A percentile compares a stretch with the other conserved stretches of the same genome.
These are phyloP conservation scores for Bradypodion pumilum DNA, from an alignment of 2,797 vertebrate species.

Conservation along the genomic window DNA sequence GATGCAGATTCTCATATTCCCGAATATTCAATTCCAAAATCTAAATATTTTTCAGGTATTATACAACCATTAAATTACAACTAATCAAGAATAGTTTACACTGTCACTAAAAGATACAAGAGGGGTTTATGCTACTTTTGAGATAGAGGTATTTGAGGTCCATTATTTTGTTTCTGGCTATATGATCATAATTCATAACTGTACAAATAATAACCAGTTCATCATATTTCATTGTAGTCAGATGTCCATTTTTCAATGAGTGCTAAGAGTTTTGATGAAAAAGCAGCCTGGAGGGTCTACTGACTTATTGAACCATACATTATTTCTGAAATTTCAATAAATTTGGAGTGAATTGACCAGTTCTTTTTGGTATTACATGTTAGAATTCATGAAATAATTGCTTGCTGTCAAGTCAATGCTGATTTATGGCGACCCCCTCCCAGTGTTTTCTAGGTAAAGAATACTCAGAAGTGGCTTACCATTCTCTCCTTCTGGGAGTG, in stretches of 20 bases:
- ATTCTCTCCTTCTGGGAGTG: too few relatives aligned
- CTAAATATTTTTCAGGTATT: background rate
- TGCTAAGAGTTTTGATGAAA: background rate
- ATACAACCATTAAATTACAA: too few relatives aligned
- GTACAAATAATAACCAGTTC: background rate
- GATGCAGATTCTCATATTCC: background rate
- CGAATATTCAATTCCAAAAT: background rate
- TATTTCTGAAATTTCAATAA: too few relatives aligned
- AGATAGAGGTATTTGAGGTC: background rate
- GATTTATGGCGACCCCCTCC: too few relatives aligned
- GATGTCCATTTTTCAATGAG: background rate
- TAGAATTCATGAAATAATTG: too few relatives aligned
- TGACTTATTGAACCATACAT: background rate
- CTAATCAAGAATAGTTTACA: background rate
- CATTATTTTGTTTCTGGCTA: conserved; percentile 1
- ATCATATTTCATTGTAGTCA: background rate
- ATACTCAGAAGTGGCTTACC: too few relatives aligned
- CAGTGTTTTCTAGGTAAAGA: too few relatives aligned
- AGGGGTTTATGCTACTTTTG: background rate
- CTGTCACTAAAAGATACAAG: background rate
- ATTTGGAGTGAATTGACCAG: too few relatives aligned
- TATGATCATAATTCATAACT: background rate
- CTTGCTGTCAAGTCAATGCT: too few relatives aligned
- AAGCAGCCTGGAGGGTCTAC: background rate
- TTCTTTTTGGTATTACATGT: too few relatives aligned